Evolutionary conservation across 2,797 vertebrate genomes (phyloP), one percentile per base, ranked within the genome.

Genomic region (Tympanoctomys barrerae): DNA sequence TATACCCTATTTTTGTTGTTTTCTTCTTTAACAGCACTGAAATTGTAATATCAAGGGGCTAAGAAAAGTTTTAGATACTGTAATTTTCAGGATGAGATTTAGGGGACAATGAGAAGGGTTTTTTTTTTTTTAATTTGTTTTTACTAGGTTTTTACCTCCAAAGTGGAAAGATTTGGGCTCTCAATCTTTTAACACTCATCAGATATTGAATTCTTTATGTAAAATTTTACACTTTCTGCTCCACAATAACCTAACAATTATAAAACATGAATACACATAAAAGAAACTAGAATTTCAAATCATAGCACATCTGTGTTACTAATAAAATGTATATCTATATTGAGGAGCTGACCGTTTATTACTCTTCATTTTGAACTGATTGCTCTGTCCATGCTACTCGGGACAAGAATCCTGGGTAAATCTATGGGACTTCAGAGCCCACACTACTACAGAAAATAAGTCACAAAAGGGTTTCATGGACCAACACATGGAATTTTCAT

Each of bases 21-120:
- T 75, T 71, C 1, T 80, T 36, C 64, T 31, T 97, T 90, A 84
- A 82, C 13, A 90, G n/a, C 59, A 64, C 86, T 88, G 1, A 93
- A 88, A 90, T 82, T 68, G 33, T 28, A 92, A 79, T 79, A 2
- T 49, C 62, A 71, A 77, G 2, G 31, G 6, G 21, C 70, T 90
- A 70, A 89, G 33, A 70, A 90, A 95, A 90, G 78, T 36, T 31
- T 54, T 12, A 73, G 88, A 86, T 7, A 75, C 22, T 26, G 11
- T 75, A 61, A 70, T 75, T 89, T 87, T 94, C 46, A 88, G 49
- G 80, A 31, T 73, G 13, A 83, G 10, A 26, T 62, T 2, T 85
- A 89, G 9, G 31, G 22, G 85, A 64, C 0, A 16, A 16, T 84
- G 83, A 4, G 21, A 14, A 14, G n/a, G n/a, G n/a, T n/a, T n/a